Conservation (phyloP, 2,797 vertebrate genomes). For the Chromis chromis region DNA sequence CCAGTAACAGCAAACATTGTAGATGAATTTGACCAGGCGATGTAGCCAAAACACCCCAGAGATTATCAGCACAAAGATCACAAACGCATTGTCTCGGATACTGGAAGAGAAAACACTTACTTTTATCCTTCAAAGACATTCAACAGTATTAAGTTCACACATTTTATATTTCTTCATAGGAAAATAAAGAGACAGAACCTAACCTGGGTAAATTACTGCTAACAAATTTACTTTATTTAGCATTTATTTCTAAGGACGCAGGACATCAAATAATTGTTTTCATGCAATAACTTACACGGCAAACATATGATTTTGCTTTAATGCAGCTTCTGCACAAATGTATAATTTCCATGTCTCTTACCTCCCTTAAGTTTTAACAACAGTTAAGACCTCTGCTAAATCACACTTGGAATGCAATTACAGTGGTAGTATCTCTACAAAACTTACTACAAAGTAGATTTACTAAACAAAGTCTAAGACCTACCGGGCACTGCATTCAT, state of each 20-base stretch:
- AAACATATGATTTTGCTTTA: too few relatives aligned
- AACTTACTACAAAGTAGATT: background rate
- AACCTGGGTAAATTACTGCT: background rate
- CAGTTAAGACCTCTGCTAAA: background rate
- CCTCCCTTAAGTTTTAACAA: background rate
- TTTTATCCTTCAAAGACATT: conserved; percentile 4
- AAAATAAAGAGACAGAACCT: background rate
- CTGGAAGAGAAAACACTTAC: conserved; percentile 73
- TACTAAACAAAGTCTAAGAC: conserved; percentile 18
- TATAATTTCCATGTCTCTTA: background rate
- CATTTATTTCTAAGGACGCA: background rate
- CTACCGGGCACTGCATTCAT: conserved; percentile 93
- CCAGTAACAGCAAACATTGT: conserved; percentile 99
- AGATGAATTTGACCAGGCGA: conserved; percentile 95
- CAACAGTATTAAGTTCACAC: background rate
- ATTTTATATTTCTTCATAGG: background rate
- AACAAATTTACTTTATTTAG: background rate
- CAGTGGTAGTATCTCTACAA: background rate
- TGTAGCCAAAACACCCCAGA: conserved; percentile 98
- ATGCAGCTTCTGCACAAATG: background rate
- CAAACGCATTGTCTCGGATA: conserved; percentile 92
- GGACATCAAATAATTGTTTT: too few relatives aligned
- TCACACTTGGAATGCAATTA: background rate
- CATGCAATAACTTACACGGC: too few relatives aligned
- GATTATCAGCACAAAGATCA: conserved; percentile 93